Conservation (phyloP, 92 coral and sea anemone genomes). For the Parazoanthus swiftii region DNA sequence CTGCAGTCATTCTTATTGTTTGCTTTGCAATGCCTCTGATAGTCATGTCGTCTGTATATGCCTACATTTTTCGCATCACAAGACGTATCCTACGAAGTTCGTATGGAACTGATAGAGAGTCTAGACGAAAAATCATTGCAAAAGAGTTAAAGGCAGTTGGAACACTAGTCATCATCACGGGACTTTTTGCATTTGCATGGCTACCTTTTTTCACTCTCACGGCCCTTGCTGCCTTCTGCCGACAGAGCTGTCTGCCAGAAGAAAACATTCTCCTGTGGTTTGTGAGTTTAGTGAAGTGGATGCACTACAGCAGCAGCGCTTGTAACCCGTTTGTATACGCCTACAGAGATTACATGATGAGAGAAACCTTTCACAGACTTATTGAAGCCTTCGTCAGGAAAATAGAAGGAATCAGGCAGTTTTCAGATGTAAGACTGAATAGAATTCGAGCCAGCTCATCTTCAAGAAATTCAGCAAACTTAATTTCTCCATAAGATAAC, state of each 20-base stretch:
- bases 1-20: conserved; percentile 47
- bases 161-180: conserved; percentile 36
- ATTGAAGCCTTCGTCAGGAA: not conserved
- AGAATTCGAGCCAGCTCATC: not conserved
- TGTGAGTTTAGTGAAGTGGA: conserved; percentile 28
- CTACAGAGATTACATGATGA: conserved; percentile 36
- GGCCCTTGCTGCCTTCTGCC: conserved; percentile 31
- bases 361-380: conserved; percentile 17
- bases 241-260: conserved; percentile 12
- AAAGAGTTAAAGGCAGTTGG: conserved; percentile 29
- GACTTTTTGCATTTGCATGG: conserved; percentile 30
- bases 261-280: not conserved
- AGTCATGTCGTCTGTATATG: conserved; percentile 50
- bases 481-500: not conserved
- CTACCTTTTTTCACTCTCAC: conserved; percentile 29
- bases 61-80: conserved; percentile 50
- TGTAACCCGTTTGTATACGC: conserved; percentile 41
- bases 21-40: conserved; percentile 54
- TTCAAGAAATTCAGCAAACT: conserved; percentile 1
- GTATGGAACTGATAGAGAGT: conserved; percentile 27
- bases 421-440: not conserved
- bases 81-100: conserved; percentile 43
- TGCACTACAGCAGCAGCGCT: conserved; percentile 39
- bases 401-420: not conserved
- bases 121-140: conserved; percentile 18